Base-by-base conservation (phyloP, 2,888 invertebrate genomes). In the Latheticus oryzae region DNA sequence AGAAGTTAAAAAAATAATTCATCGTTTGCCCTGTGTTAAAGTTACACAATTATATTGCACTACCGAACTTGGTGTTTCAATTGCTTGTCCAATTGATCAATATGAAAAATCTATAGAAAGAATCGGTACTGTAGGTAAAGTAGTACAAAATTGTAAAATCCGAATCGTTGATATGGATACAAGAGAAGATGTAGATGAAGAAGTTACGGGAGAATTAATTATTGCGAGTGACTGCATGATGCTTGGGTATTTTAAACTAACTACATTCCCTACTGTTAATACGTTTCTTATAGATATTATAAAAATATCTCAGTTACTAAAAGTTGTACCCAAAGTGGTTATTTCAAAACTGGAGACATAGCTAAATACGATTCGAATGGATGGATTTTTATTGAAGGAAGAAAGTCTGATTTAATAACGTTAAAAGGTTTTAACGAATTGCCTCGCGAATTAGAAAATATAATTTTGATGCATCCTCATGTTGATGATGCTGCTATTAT, bases 261-360 rank as follows among this genome's bases (percentile, higher is more conserved):
- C 26, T 13, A 7, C 13, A 4, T 2, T 28, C 1, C 23, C 8
- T 32, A 1, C 19, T 23, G 7, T 45, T 12, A 33, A 9, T 16
- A 26, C 5, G 21, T 12, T 7, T 52, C 1, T 30, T 65, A 9
- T 24, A 74, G 75, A 5, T 75, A 75, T 58, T 75, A 70, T 24
- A 74, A 72, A 48, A 69, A 73, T 45, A 58, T 50, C 3, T 40
- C 51, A 2, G 47, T 32, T 3, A 73, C 72, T 0, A 42, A 64
- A 15, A 56, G 51, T 0, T 24, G 60, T 2, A 55, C 71, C 37
- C 64, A 67, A 21, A 71, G 62, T 13, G 70, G 71, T 0, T 76
- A 63, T 45, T 71, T 73, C 37, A 73, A 65, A 67, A 76, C 76
- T 1, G 75, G 74, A 0, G 76, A 76, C 40, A 42, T 74, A 3